Evolutionary conservation across 2,797 vertebrate species (phyloP).

Genomic region (Pelobates cultripes): DNA sequence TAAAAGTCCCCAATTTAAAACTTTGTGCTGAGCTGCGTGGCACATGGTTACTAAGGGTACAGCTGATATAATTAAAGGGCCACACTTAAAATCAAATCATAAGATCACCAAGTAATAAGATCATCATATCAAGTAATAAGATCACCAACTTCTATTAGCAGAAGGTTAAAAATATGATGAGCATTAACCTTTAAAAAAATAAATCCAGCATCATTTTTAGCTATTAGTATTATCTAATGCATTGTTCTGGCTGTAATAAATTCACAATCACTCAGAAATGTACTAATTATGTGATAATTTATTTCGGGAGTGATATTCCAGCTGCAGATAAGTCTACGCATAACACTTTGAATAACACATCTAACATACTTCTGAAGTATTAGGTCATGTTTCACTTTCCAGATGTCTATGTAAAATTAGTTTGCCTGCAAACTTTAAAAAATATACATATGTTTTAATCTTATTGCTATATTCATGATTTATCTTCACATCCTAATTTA

Average conservation of each 20-base stretch:
- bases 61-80: no score
- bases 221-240: neutral
- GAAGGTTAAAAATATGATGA: no score
- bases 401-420: neutral
- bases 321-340: neutral
- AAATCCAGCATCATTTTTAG: no score
- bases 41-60: no score
- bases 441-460: neutral
- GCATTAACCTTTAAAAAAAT: no score
- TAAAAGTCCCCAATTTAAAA: no score
- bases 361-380: neutral
- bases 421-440: neutral
- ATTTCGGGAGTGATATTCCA: neutral
- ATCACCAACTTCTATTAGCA: no score
- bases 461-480: neutral
- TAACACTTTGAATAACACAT: neutral
- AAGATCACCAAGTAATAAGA: no score
- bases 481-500: neutral
- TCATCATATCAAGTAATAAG: no score
- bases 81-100: no score
- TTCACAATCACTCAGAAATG: neutral
- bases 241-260: neutral
- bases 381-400: neutral
- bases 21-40: no score
- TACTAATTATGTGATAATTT: conserved; percentile 2